Evolutionary conservation across 2,113 vertebrate genomes (phyloP), one percentile per base, ranked within the genome.

Genomic region (Laticauda colubrina): DNA sequence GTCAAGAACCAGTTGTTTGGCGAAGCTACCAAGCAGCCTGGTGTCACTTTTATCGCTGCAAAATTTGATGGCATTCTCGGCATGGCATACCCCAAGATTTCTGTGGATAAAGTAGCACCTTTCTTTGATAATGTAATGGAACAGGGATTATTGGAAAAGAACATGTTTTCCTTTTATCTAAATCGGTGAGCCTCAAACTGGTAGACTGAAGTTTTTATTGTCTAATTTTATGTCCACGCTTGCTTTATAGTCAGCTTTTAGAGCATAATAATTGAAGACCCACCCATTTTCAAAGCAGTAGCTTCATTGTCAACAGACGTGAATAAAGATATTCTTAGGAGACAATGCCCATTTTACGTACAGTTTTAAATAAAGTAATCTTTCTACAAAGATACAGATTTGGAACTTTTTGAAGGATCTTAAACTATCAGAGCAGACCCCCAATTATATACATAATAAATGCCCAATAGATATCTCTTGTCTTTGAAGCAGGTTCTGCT

Each of bases 61-160:
- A 99, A 98, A 96, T 99, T 99, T 0, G 99, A 99, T 0, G 99
- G 99, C 53, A 99, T 99, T 96, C 97, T 99, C 23, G 99, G 99
- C 96, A 97, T 99, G 99, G 99, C 97, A 0, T 99, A 97, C 93
- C 98, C 98, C 0, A 94, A 11, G 88, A 99, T 99, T 96, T 97
- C 99, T 0, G 99, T 99, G 87, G 97, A 99, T 8, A 95, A 97
- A 0, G 98, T 97, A 59, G 10, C 89, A 0, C 99, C 99, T 0
- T 98, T 99, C 90, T 99, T 99, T 0, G 99, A 99, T 95, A 99
- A 98, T 93, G 94, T 99, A 93, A 99, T 99, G 97, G 0, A 61
- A 5, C 99, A 99, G 97, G 97, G 98, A 97, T 97, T 99, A 96
- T 94, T 99, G 9, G 97, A 98, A 0, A 95, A 98, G 93, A 99